phyloP scores from a whole-genome alignment of 2,113 vertebrate species.

The Triplophysa rosa region DNA sequence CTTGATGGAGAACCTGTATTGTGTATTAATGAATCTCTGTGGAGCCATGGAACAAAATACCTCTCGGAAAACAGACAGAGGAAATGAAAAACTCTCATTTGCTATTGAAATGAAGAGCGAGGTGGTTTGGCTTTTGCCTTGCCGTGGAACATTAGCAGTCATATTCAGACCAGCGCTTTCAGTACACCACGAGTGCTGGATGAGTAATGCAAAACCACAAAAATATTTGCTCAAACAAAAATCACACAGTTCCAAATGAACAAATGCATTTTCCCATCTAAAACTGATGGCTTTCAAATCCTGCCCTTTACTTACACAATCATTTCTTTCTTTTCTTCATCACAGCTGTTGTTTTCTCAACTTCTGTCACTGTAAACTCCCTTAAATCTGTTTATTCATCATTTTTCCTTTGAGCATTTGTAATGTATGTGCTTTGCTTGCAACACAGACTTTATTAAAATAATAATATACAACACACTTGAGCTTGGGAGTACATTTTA shows the following conservation, averaged over 20 bases:
- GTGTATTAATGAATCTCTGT: slow-evolving; percentile 49
- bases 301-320: slow-evolving; percentile 13
- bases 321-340: slow-evolving; percentile 7
- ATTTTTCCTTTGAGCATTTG: background rate
- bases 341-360: slow-evolving; percentile 35
- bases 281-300: slow-evolving; percentile 24
- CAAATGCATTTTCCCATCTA: slow-evolving; percentile 35
- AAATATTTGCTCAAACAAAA: slow-evolving; percentile 36
- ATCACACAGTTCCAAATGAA: slow-evolving; percentile 41
- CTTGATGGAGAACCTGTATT: slow-evolving; percentile 44
- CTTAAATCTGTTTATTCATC: slow-evolving; percentile 2
- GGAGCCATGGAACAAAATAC: slow-evolving; percentile 44
- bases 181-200: slow-evolving; percentile 30
- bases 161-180: slow-evolving; percentile 43
- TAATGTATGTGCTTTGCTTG: background rate
- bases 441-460: background rate
- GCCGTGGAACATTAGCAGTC: slow-evolving; percentile 43
- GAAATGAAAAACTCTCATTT: slow-evolving; percentile 42
- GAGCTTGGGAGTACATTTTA: background rate
- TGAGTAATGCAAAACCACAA: slow-evolving; percentile 41
- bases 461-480: background rate
- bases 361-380: background rate
- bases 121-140: slow-evolving; percentile 13
- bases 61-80: slow-evolving; percentile 21
- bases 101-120: slow-evolving; percentile 40